Conservation (phyloP, 2,888 invertebrate genomes). For the Girardia tigrina region DNA sequence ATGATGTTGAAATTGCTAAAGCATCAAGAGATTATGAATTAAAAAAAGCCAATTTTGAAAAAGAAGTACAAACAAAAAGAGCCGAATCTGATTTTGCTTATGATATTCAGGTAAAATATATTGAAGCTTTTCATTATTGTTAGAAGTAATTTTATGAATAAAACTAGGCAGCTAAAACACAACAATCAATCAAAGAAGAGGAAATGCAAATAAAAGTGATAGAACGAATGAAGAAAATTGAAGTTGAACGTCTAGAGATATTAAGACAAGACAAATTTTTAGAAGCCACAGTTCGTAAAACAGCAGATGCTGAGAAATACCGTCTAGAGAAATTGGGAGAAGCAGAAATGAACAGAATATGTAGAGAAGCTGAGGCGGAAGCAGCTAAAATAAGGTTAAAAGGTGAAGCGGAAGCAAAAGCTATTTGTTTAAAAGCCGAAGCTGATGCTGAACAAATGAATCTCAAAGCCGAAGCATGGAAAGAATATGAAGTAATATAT, state of each 20-base stretch:
- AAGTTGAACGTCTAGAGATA: slow-evolving; percentile 85
- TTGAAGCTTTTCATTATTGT: neutral
- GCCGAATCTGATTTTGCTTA: slow-evolving; percentile 50
- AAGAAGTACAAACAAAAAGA: slow-evolving; percentile 83
- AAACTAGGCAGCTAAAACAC: slow-evolving; percentile 56
- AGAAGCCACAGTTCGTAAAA: slow-evolving; percentile 77
- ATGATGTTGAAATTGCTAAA: slow-evolving; percentile 91
- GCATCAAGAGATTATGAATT: slow-evolving; percentile 87
- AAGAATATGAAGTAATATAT: slow-evolving; percentile 66
- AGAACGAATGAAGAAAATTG: slow-evolving; percentile 78
- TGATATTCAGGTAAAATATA: slow-evolving; percentile 39
- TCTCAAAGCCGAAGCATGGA: slow-evolving; percentile 89
- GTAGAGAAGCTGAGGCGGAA: slow-evolving; percentile 74
- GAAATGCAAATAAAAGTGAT: slow-evolving; percentile 77
- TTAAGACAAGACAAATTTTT: slow-evolving; percentile 75
- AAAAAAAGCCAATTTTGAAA: slow-evolving; percentile 88
- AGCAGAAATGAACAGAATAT: slow-evolving; percentile 60
- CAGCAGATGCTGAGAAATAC: slow-evolving; percentile 84
- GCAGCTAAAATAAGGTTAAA: slow-evolving; percentile 68
- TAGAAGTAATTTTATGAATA: neutral
- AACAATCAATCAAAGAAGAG: slow-evolving; percentile 84
- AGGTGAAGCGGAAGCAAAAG: slow-evolving; percentile 67
- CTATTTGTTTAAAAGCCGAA: slow-evolving; percentile 79
- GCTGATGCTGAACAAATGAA: slow-evolving; percentile 94
- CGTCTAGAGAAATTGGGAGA: slow-evolving; percentile 81